A percentile compares a stretch with the other conserved stretches of the same genome.
phyloP scores from a whole-genome alignment of 2,888 invertebrate species.

The Meliscaeva auricollis region DNA sequence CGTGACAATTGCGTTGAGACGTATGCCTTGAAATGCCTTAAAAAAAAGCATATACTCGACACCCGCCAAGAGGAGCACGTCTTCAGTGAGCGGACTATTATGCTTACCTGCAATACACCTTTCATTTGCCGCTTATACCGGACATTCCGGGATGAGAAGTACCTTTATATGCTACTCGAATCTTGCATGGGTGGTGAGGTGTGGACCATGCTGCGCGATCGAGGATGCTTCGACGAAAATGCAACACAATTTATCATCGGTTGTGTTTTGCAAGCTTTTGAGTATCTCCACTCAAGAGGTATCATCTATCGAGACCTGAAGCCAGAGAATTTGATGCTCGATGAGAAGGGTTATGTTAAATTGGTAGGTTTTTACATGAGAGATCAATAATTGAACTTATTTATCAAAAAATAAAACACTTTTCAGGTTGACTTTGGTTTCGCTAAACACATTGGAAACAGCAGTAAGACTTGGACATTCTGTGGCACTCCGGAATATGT shows the following conservation, averaged over 20 bases:
- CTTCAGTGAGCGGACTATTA: constrained; percentile 93
- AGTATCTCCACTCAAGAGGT: constrained; percentile 93
- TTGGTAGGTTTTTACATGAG: constrained; percentile 87
- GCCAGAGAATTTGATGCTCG: constrained; percentile 96
- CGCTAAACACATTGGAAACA: constrained; percentile 92
- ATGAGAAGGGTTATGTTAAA: constrained; percentile 93
- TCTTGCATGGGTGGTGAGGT: constrained; percentile 97
- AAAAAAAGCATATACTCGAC: constrained; percentile 94
- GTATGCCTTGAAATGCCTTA: constrained; percentile 95
- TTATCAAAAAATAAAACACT: background rate
- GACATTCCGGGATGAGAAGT: constrained; percentile 95
- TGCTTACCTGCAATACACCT: constrained; percentile 87
- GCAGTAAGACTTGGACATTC: constrained; percentile 96
- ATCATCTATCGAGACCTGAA: constrained; percentile 96
- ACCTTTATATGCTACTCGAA: constrained; percentile 97
- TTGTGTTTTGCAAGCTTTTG: constrained; percentile 96
- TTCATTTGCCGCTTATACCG: constrained; percentile 89
- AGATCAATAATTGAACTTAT: background rate
- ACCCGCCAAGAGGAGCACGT: constrained; percentile 96
- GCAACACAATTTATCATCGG: constrained; percentile 95
- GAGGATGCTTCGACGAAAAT: constrained; percentile 92
- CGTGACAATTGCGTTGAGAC: constrained; percentile 85
- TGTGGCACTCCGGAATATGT: constrained; percentile 98
- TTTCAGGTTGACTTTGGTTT: constrained; percentile 95
- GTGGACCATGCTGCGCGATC: constrained; percentile 95